phyloP scores from a whole-genome alignment of 1,140 invertebrate species.

The Drosophila punjabiensis region DNA sequence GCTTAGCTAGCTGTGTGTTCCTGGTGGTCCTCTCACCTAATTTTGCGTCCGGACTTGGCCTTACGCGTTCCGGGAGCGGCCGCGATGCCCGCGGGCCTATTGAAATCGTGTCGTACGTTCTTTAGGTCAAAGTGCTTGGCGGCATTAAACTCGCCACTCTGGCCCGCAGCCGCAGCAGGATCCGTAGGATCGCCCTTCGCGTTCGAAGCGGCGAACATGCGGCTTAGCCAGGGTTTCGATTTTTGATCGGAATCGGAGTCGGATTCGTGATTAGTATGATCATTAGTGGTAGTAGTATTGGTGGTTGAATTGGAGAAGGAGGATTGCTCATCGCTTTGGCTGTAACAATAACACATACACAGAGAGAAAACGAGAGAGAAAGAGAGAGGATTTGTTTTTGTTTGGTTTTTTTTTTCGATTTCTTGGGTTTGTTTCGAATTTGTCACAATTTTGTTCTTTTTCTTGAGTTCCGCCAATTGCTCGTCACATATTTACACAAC shows the following conservation, averaged over 20 bases:
- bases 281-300: constrained; percentile 74
- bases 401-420: constrained; percentile 28
- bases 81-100: constrained; percentile 80
- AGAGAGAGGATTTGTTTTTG: constrained; percentile 70
- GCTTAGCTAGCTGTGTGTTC: constrained; percentile 11
- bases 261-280: constrained; percentile 72
- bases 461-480: constrained; percentile 48
- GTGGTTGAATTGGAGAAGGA: constrained; percentile 76
- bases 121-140: constrained; percentile 84
- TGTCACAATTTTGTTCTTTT: constrained; percentile 15
- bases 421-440: constrained; percentile 48
- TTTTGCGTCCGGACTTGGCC: constrained; percentile 84
- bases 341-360: constrained; percentile 85
- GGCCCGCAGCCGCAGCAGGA: constrained; percentile 32
- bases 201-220: constrained; percentile 70
- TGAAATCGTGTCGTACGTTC: constrained; percentile 82
- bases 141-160: constrained; percentile 72
- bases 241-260: constrained; percentile 67
- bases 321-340: constrained; percentile 81
- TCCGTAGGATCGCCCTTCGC: constrained; percentile 52
- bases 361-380: constrained; percentile 69
- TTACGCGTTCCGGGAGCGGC: constrained; percentile 73
- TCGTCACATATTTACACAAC: constrained; percentile 47
- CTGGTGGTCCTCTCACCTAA: constrained; percentile 83
- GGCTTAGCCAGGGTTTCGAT: constrained; percentile 84